Conservation (phyloP, 2,113 vertebrate species). For the Toxotes jaculatrix region DNA sequence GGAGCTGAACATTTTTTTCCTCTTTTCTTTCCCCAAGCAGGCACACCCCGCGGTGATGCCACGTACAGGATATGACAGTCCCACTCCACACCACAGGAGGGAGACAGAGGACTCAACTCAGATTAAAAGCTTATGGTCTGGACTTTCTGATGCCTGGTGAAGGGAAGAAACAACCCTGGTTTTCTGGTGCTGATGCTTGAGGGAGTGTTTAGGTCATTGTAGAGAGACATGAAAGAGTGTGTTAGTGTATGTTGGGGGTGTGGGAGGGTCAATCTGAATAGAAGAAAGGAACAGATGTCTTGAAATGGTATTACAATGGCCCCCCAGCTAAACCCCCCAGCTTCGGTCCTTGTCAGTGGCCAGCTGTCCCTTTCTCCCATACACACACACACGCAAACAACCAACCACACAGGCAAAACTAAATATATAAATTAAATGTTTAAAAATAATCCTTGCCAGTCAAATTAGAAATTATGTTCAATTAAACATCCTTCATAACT, state of each 20-base stretch:
- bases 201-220: neutral
- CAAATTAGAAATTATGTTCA: neutral
- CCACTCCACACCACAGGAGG: constrained; percentile 64
- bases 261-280: constrained; percentile 45
- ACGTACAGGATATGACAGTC: constrained; percentile 49
- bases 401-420: neutral
- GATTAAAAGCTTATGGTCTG: neutral
- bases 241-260: neutral
- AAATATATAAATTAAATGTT: neutral
- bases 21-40: constrained; percentile 16
- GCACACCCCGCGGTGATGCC: constrained; percentile 58
- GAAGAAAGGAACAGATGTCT: constrained; percentile 80
- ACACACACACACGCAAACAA: neutral
- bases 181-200: constrained; percentile 20
- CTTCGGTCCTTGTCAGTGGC: constrained; percentile 43
- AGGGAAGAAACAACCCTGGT: neutral
- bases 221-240: constrained; percentile 11
- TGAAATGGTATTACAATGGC: constrained; percentile 66
- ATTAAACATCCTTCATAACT: neutral
- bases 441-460: neutral
- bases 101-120: constrained; percentile 48
- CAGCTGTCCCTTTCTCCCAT: constrained; percentile 72
- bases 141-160: neutral
- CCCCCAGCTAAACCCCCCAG: constrained; percentile 16
- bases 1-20: constrained; percentile 1